Percentiles rank a stretch among this genome's conserved stretches.
These are phyloP conservation scores for Sardinella longiceps DNA, from an alignment of 2,797 vertebrate species.

Conservation along the genomic window DNA sequence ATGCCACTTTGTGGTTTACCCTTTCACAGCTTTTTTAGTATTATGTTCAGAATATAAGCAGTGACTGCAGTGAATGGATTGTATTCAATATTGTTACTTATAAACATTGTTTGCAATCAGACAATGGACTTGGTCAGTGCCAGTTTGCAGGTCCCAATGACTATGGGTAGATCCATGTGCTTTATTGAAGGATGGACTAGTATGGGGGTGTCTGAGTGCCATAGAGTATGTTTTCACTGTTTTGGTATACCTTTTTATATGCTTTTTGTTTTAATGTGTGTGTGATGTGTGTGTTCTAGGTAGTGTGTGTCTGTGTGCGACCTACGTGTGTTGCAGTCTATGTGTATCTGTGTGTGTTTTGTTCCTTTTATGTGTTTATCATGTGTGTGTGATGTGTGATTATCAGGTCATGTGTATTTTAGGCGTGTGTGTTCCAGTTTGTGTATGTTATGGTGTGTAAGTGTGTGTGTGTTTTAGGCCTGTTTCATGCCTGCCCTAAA, in stretches of 20 bases:
- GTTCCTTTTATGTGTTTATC: background rate
- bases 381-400: background rate
- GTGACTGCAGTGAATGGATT: too few relatives aligned
- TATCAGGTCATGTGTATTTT: constrained; percentile 14
- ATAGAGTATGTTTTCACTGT: background rate
- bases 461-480: constrained; percentile 49
- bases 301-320: constrained; percentile 20
- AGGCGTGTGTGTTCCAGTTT: background rate
- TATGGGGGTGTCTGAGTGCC: constrained; percentile 43
- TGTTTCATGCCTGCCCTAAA: constrained; percentile 58
- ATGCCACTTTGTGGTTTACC: too few relatives aligned
- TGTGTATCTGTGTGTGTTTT: constrained; percentile 26
- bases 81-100: too few relatives aligned
- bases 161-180: too few relatives aligned
- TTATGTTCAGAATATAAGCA: too few relatives aligned
- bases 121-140: too few relatives aligned
- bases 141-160: too few relatives aligned
- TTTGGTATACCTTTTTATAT: too few relatives aligned
- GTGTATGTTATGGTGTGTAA: constrained; percentile 25
- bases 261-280: too few relatives aligned
- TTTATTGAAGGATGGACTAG: too few relatives aligned
- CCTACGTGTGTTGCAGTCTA: background rate
- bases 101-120: too few relatives aligned
- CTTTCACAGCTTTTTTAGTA: too few relatives aligned
- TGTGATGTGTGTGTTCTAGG: background rate